Evolutionary conservation across 2,113 vertebrate genomes (phyloP).

Genomic region (Eolophus roseicapilla): DNA sequence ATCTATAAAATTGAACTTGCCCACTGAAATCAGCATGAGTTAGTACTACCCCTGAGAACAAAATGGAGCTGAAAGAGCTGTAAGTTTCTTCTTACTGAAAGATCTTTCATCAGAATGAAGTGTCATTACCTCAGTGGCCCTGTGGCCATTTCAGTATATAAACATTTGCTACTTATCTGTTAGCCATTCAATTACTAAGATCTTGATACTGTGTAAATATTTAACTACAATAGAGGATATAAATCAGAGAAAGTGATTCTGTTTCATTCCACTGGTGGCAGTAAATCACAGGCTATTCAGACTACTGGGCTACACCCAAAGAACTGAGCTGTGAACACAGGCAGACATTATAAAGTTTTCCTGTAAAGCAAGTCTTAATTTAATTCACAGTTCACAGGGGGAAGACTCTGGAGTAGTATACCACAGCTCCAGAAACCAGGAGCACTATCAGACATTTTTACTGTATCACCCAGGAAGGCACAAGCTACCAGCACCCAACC

Average conservation of each 20-base stretch:
- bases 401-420: background rate
- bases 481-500: background rate
- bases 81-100: background rate
- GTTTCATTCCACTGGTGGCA: slow-evolving; percentile 38
- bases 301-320: slow-evolving; percentile 28
- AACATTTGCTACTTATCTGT: slow-evolving; percentile 61
- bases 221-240: slow-evolving; percentile 53
- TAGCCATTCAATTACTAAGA: slow-evolving; percentile 52
- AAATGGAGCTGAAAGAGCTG: background rate
- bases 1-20: background rate
- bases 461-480: background rate
- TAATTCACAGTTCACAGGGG: background rate
- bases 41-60: background rate
- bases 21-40: background rate
- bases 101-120: background rate
- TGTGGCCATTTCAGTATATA: slow-evolving; percentile 43
- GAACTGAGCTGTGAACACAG: background rate
- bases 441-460: background rate
- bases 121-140: slow-evolving; percentile 26
- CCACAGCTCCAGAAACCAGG: background rate
- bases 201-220: slow-evolving; percentile 50
- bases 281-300: slow-evolving; percentile 51
- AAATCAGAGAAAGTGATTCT: slow-evolving; percentile 30
- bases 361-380: background rate
- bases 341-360: background rate